Base-by-base conservation (phyloP, 2,888 invertebrate species). In the Mesorhabditis belari region DNA sequence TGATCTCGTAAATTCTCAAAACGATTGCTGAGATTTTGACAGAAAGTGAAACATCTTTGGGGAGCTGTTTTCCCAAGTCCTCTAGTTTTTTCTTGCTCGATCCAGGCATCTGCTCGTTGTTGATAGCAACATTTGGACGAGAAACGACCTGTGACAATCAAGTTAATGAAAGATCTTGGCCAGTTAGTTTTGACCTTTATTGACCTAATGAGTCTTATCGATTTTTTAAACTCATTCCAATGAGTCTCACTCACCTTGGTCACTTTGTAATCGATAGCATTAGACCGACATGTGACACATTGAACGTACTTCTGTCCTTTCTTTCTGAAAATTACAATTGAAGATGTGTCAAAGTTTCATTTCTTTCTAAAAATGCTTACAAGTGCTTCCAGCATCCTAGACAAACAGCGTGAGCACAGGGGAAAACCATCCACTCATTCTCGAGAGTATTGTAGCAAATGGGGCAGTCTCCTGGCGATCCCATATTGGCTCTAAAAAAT, bases 391-490 rank as follows among this genome's bases (percentile, higher is more conserved):
- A 83, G 80, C 90, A 90, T 24, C 85, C 85, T 44, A 87, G 80
- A 76, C 90, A 90, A 73, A 86, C 86, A 72, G 87, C 86, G 79
- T 90, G 90, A 0, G 89, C 89, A 80, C 90, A 90, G 51, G 85
- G 84, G 64, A 89, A 81, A 58, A 89, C 88, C 64, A 86, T 86
- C 87, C 89, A 89, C 84, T 87, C 83, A 24, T 83, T 82, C 57
- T 86, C 86, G 3, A 88, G 84, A 29, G 83, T 81, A 51, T 82
- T 81, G 60, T 85, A 85, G 79, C 90, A 90, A 63, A 90, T 87
- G 0, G 89, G 89, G 81, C 90, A 90, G 0, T 86, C 85, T 55
- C 54, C 23, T 2, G 44, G 44, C 1, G 44, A 35, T 1, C 44
- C 44, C 12, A 35, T n/a, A n/a, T 35, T 35, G 44, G 44, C 44